Base-by-base conservation (phyloP, 37 sponge, comb jelly and placozoan genomes). In the Beroe forskalii region DNA sequence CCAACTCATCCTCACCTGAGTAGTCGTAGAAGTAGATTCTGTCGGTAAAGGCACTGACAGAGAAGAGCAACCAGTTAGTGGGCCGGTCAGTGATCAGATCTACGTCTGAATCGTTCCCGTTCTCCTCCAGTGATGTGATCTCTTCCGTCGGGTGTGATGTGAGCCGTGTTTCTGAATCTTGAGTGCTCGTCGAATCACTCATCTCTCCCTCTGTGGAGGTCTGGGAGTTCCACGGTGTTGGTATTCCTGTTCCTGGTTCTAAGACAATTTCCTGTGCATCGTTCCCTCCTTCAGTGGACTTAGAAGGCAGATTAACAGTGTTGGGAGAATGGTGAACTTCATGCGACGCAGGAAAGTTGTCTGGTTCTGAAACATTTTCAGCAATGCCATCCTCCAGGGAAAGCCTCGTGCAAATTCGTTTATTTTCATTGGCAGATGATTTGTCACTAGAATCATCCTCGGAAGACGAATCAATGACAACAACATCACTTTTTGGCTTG, bases 31-130 rank as follows among this genome's bases (percentile, higher is more conserved):
- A 80, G 40, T 80, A 80, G 37, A 80, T 20, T 27, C 86, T 17
- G 27, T 80, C 86, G 28, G 86, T 80, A 25, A 38, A 38, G 1
- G 86, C 86, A 80, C 86, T 80, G 19, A 80, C 86, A 42, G 86
- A 80, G 48, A 80, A 80, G 41, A 38, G 86, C 0, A 69, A 37
- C 6, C 37, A 35, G 38, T 69, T 32, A 17, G 32, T 32, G 38
- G 72, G 35, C 19, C 38, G 27, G 38, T 69, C 72, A 36, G 17
- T 69, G 72, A 69, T 32, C 38, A 69, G 32, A 32, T 69, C 72
- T 17, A 37, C 32, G 19, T 69, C 72, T 4, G 72, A 69, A 36
- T 32, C 27, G 9, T 36, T 37, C 39, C 32, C 72, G 1, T 32
- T 19, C 1, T 69, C 72, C 1, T 69, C 38, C 12, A 12, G 12